phyloP scores from a whole-genome alignment of 1,140 invertebrate genomes.

The Drosophila oshimai region DNA sequence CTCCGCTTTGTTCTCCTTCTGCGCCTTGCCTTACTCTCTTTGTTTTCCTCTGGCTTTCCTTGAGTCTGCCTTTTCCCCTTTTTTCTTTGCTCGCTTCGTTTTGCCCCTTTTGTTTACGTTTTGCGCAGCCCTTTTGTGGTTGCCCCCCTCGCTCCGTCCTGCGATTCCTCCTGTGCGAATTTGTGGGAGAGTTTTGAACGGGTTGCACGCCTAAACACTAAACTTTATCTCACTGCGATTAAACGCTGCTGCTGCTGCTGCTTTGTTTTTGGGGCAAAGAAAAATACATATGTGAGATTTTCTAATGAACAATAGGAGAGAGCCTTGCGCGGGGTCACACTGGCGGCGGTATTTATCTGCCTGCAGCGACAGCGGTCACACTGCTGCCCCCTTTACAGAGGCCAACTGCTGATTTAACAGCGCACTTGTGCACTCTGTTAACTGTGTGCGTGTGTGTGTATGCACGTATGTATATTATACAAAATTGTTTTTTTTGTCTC shows the following conservation, averaged over 20 bases:
- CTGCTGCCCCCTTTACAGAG: conserved; percentile 1
- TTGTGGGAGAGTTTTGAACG: conserved; percentile 13
- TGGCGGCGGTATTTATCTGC: neutral
- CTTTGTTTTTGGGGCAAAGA: neutral
- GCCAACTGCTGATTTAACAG: conserved; percentile 35
- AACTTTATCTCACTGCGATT: neutral
- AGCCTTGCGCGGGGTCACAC: neutral
- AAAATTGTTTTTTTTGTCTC: conserved; percentile 10
- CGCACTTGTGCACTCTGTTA: conserved; percentile 7
- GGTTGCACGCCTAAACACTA: conserved; percentile 16
- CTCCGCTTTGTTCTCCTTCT: conserved; percentile 15
- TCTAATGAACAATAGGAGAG: neutral
- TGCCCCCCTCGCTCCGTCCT: neutral
- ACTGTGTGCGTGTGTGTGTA: neutral
- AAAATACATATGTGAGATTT: conserved; percentile 16
- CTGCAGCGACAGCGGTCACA: conserved; percentile 8
- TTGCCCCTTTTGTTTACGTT: conserved; percentile 36
- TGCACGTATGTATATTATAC: conserved; percentile 18
- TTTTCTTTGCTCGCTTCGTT: conserved; percentile 8
- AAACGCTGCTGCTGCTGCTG: neutral
- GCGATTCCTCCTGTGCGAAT: neutral
- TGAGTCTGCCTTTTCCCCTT: neutral
- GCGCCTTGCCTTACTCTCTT: conserved; percentile 20
- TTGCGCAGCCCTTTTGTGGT: conserved; percentile 8
- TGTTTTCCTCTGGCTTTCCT: neutral